phyloP scores from a whole-genome alignment of 2,113 vertebrate genomes.

The Notarius lentiginosus region DNA sequence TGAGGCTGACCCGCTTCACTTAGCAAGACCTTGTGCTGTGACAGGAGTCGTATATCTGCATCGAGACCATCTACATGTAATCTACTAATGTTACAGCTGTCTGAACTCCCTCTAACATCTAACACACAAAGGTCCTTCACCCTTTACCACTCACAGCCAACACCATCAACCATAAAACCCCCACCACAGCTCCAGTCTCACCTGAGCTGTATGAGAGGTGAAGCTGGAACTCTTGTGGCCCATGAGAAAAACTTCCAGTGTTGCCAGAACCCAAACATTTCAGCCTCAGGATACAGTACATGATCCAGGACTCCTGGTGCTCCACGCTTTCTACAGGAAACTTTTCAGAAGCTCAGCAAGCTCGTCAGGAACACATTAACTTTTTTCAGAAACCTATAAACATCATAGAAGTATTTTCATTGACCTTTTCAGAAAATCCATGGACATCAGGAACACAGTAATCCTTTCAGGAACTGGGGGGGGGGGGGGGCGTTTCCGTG shows the following conservation, averaged over 20 bases:
- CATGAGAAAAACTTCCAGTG: neutral
- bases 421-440: neutral
- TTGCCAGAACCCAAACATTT: neutral
- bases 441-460: neutral
- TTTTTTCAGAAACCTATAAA: neutral
- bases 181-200: neutral
- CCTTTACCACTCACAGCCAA: neutral
- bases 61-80: neutral
- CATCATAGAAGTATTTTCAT: neutral
- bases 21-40: neutral
- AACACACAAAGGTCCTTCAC: neutral
- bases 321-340: neutral
- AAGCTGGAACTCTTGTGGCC: neutral
- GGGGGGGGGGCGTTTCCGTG: neutral
- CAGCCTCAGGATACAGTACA: neutral
- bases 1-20: neutral
- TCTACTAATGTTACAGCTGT: slow-evolving; percentile 5
- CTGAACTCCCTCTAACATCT: neutral
- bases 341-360: neutral
- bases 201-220: no score
- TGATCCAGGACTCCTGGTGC: neutral
- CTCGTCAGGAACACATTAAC: neutral
- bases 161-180: neutral
- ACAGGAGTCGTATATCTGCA: slow-evolving; percentile 2
- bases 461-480: neutral